Base-by-base conservation (phyloP, 2,888 invertebrate genomes). In the Ellobium chinense region DNA sequence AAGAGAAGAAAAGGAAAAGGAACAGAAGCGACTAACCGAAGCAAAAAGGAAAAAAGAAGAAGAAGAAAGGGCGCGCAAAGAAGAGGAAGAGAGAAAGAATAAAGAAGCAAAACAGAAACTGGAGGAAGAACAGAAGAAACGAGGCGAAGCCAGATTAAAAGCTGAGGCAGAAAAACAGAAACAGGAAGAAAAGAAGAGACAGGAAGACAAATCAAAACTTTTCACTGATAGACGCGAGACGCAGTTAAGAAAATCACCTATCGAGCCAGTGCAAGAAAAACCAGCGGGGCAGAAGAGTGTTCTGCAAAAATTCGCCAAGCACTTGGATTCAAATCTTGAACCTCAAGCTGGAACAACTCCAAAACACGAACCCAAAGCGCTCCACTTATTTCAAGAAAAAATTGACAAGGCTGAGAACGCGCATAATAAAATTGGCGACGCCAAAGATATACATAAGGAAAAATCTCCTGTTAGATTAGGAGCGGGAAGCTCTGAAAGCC, bases 251-350 rank as follows among this genome's bases (percentile, higher is more conserved):
- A 70, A 70, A 31, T 29, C 21, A 37, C 60, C 27, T 5, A 63
- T 14, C 18, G 46, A 74, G 27, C 4, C 63, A 27, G 0, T 27
- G 12, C 36, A 3, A 31, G 46, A 4, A 2, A 76, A 56, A 21
- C 37, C 14, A 12, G 34, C 36, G 2, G 9, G 2, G 3, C 65
- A 76, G 54, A 76, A 56, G 56, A 66, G 66, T 56, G 76, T 76
- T 24, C 37, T 76, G 2, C 76, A 66, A 31, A 76, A 76, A 56
- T 76, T 76, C 24, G 66, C 76, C 9, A 74, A 74, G 34, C 74
- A 74, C 54, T 46, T 74, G n/a, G 74, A 74, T n/a, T 39, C 74
- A 0, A 63, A 62, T 31, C 31, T 46, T 0, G 74, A 74, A 63
- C 63, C 62, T 56, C 31, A 56, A 9, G 39, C 21, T 3, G 21